phyloP scores from a whole-genome alignment of 1,140 invertebrate species.

The Tyrophagus putrescentiae region DNA sequence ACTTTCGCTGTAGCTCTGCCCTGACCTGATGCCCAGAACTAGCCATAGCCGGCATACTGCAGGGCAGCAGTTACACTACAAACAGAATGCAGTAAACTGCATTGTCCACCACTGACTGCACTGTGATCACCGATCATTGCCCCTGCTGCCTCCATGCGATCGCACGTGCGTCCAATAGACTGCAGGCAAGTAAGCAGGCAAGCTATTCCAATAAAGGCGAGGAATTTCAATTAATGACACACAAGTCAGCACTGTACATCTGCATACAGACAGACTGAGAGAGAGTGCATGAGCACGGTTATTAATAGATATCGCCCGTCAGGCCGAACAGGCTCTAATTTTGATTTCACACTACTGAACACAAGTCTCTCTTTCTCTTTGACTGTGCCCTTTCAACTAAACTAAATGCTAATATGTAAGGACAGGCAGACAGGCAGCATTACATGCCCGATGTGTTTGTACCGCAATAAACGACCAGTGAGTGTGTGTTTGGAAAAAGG shows the following conservation, averaged over 20 bases:
- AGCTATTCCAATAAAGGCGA: background rate
- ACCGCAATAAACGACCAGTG: too few species aligned
- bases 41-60: too few species aligned
- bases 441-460: too few species aligned
- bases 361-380: background rate
- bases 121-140: too few species aligned
- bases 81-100: too few species aligned
- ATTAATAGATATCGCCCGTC: conserved; percentile 15
- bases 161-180: conserved; percentile 4
- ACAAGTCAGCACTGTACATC: background rate
- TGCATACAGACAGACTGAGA: too few species aligned
- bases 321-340: background rate
- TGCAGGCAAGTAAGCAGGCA: background rate
- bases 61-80: too few species aligned
- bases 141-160: background rate
- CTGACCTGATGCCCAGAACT: too few species aligned
- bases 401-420: background rate
- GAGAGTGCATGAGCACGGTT: too few species aligned
- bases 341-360: background rate
- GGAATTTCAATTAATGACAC: conserved; percentile 9
- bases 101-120: too few species aligned
- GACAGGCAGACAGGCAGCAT: background rate
- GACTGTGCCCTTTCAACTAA: background rate
- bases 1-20: too few species aligned
- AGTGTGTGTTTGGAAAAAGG: too few species aligned